Percentiles rank a stretch among this genome's conserved stretches.
These are phyloP conservation scores for Otus sunia DNA, from an alignment of 2,113 vertebrate genomes.

Conservation along the genomic window DNA sequence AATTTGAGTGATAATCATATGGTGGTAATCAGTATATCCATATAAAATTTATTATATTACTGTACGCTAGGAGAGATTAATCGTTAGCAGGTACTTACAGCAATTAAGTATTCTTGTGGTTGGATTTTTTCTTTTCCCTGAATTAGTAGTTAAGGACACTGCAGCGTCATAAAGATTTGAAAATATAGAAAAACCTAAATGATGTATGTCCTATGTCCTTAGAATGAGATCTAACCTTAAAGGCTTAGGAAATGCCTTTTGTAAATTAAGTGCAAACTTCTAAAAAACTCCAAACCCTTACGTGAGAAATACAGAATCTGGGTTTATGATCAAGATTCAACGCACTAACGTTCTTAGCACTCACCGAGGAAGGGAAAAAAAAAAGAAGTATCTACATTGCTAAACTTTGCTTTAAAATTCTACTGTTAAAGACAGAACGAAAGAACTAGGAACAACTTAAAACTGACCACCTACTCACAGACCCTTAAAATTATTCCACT, in stretches of 20 bases:
- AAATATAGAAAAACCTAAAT: background rate
- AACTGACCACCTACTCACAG: background rate
- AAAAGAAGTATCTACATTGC: background rate
- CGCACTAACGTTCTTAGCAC: background rate
- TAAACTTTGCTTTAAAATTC: background rate
- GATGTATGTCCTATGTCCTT: background rate
- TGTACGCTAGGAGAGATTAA: background rate
- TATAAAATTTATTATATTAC: background rate
- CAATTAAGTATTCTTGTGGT: background rate
- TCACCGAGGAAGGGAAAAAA: background rate
- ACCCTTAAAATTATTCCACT: background rate
- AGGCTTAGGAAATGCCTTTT: background rate
- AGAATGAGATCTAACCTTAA: background rate
- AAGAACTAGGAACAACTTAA: background rate
- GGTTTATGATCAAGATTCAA: background rate
- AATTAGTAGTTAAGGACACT: background rate
- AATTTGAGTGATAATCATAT: background rate
- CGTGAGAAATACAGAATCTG: background rate
- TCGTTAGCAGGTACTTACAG: background rate
- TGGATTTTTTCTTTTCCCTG: background rate
- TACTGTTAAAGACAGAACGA: background rate
- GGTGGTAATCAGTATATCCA: background rate
- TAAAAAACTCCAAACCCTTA: background rate
- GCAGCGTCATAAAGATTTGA: background rate
- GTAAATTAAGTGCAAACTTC: background rate